Evolutionary conservation across 2,888 invertebrate genomes (phyloP).

Genomic region (Epistrophella euchroma): DNA sequence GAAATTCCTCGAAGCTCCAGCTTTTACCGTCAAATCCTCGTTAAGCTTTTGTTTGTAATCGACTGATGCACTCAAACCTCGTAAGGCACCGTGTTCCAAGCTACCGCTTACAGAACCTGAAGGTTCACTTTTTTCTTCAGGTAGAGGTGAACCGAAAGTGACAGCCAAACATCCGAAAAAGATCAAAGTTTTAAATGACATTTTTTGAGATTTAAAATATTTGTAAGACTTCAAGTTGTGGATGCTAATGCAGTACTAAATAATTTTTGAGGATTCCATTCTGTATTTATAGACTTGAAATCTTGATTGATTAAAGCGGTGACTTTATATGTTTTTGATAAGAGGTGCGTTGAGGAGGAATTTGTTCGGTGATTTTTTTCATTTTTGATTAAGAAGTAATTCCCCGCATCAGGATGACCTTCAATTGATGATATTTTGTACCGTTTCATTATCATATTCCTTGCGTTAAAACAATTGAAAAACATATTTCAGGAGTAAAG

Average conservation of each 20-base stretch:
- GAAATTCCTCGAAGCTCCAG: too few species aligned
- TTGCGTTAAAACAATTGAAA: too few species aligned
- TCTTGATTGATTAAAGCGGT: background rate
- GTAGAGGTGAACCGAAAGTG: background rate
- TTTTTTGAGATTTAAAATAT: background rate
- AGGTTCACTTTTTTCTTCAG: background rate
- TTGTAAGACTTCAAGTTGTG: too few species aligned
- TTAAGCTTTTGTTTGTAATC: too few species aligned
- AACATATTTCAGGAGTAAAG: too few species aligned
- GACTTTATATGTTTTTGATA: background rate
- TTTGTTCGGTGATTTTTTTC: background rate
- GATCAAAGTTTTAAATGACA: background rate
- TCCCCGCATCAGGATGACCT: background rate
- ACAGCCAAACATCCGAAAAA: background rate
- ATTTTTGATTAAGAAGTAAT: background rate
- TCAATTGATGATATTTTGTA: too few species aligned
- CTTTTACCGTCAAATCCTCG: too few species aligned
- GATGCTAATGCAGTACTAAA: background rate
- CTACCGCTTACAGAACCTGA: background rate
- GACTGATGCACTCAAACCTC: background rate
- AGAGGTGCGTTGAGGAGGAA: background rate
- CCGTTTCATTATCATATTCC: too few species aligned
- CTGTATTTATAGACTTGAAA: background rate
- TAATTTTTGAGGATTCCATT: background rate
- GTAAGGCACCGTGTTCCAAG: constrained; percentile 11